These are phyloP conservation scores for Dynastes hyllus DNA, from an alignment of 2,888 invertebrate species.

Conservation along the genomic window DNA sequence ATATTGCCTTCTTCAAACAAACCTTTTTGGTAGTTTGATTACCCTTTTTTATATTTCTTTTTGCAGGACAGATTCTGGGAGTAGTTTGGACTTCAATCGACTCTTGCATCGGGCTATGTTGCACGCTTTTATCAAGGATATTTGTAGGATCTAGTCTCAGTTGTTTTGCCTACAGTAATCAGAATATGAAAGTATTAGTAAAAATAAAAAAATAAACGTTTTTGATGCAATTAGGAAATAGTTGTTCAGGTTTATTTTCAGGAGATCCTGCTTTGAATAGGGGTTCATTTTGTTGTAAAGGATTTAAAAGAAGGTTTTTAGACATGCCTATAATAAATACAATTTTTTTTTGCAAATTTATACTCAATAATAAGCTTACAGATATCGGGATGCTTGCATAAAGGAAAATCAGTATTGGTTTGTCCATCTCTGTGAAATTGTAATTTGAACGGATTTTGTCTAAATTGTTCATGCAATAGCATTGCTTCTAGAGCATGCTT, in stretches of 20 bases:
- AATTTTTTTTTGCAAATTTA: background rate
- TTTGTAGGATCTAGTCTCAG: background rate
- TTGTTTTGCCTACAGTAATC: constrained; percentile 12
- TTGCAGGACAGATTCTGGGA: constrained; percentile 12
- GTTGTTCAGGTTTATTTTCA: constrained; percentile 20
- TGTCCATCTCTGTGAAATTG: constrained; percentile 60
- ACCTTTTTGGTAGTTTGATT: constrained; percentile 42
- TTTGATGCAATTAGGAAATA: constrained; percentile 21
- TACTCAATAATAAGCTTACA: background rate
- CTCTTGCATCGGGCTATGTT: constrained; percentile 15
- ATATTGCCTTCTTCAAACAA: constrained; percentile 1
- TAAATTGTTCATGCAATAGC: constrained; percentile 58
- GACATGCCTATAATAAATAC: constrained; percentile 1
- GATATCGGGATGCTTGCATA: constrained; percentile 39
- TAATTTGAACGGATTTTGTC: constrained; percentile 59
- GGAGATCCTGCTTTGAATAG: background rate
- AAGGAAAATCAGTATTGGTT: constrained; percentile 60
- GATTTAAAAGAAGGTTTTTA: constrained; percentile 9
- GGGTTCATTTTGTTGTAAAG: background rate
- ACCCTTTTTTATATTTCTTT: background rate
- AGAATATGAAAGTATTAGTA: background rate
- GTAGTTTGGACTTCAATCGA: constrained; percentile 22
- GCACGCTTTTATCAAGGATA: constrained; percentile 3
- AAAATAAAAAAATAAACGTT: no score
- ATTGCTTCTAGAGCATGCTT: constrained; percentile 57